Percentiles rank a stretch among this genome's conserved stretches.
Evolutionary conservation across 2,113 vertebrate species (phyloP).

Genomic region (Dicentrarchus labrax): DNA sequence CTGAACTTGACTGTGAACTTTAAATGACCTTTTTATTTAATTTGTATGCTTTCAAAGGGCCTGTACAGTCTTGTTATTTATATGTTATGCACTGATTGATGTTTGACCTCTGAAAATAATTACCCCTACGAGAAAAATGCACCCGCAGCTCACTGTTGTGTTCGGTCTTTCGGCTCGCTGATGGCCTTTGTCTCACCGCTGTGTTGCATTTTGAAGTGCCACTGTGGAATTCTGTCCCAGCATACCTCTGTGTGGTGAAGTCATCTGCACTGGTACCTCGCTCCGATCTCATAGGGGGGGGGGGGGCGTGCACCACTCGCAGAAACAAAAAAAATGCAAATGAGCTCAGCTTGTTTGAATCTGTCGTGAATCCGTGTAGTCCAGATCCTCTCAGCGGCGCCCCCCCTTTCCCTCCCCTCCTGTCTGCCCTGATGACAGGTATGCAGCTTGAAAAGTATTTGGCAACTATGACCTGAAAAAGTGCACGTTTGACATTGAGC

Average conservation of each 20-base stretch:
- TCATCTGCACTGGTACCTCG: slow-evolving; percentile 42
- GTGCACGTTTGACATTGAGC: slow-evolving; percentile 73
- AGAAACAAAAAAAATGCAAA: slow-evolving; percentile 7
- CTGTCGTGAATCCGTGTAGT: slow-evolving; percentile 34
- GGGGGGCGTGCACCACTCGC: not conserved
- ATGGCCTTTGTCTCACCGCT: slow-evolving; percentile 34
- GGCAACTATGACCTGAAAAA: slow-evolving; percentile 73
- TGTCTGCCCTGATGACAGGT: slow-evolving; percentile 60
- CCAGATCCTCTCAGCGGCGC: slow-evolving; percentile 50
- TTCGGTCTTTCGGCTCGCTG: slow-evolving; percentile 19
- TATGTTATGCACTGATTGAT: slow-evolving; percentile 44
- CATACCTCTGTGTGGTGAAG: slow-evolving; percentile 60
- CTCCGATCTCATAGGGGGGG: slow-evolving; percentile 22
- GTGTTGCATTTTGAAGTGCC: slow-evolving; percentile 64
- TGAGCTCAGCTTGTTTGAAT: slow-evolving; percentile 56
- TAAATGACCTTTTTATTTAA: slow-evolving; percentile 17
- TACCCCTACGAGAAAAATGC: slow-evolving; percentile 49
- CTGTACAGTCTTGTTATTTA: slow-evolving; percentile 46
- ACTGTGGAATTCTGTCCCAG: slow-evolving; percentile 67
- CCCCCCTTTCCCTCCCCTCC: not conserved
- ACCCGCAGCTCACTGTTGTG: slow-evolving; percentile 30
- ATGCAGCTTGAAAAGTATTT: slow-evolving; percentile 71
- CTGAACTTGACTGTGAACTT: slow-evolving; percentile 55
- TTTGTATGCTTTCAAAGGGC: slow-evolving; percentile 8
- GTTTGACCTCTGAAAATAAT: slow-evolving; percentile 60